Base-by-base conservation (phyloP, 23 tunicate species). In the Ciona savignyi region DNA sequence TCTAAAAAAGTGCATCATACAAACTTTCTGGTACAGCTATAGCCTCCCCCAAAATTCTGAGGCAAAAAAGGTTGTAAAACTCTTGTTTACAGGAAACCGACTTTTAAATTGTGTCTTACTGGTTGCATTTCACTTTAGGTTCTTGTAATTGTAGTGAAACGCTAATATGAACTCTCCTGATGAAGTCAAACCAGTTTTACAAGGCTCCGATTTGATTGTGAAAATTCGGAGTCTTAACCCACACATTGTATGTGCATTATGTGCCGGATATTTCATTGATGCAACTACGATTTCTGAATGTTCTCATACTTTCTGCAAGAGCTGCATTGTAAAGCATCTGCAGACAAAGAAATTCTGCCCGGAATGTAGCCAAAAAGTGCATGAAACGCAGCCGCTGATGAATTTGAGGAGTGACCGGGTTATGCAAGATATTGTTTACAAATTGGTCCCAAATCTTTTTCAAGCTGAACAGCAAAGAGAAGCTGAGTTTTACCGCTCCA, bases 221-320 rank as follows among this genome's bases (percentile, higher is more conserved):
- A 73, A 78, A 67, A 88, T 88, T 24, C 75, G 88, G 2, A 74
- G 70, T 49, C 35, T 89, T 1, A 89, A 89, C 70, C 81, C 84
- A 4, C 85, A 83, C 74, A 89, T 89, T 63, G 89, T 83, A 0
- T 89, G 96, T 75, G 89, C 80, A 21, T 64, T 89, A 3, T 89
- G 96, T 74, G 89, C 89, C 51, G 96, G 96, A 34, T 89, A 89
- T 83, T 89, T 83, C 65, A 89, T 89, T 30, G 89, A 89, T 70
- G 96, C 96, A 29, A 89, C 96, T 1, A 83, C 96, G 21, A 83
- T 89, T 24, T 85, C 89, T 4, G 96, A 89, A 75, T 89, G 96
- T 70, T 83, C 96, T 51, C 96, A 89, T 65, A 89, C 96, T 30
- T 89, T 89, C 63, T 89, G 96, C 76, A 89, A 89, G 32, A 83